Evolutionary conservation across 1,140 invertebrate species (phyloP).

Genomic region (Hypothenemus hampei): DNA sequence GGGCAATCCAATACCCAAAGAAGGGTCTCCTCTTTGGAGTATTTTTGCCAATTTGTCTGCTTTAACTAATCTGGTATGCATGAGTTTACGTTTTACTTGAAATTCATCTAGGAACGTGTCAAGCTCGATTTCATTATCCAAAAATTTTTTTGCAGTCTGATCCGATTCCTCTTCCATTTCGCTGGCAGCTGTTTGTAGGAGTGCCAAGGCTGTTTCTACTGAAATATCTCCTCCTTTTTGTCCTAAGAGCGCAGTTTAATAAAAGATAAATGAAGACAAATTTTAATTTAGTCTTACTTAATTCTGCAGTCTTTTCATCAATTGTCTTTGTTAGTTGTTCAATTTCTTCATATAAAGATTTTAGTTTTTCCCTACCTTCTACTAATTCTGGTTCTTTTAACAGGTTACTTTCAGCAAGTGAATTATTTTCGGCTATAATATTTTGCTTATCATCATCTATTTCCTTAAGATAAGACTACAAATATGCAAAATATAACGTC

Average conservation of each 20-base stretch:
- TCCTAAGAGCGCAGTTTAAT: slow-evolving; percentile 47
- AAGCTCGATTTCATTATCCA: slow-evolving; percentile 64
- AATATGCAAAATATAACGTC: slow-evolving; percentile 16
- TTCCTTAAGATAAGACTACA: slow-evolving; percentile 63
- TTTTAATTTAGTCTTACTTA: slow-evolving; percentile 50
- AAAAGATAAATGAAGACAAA: slow-evolving; percentile 3
- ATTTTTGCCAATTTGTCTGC: slow-evolving; percentile 82
- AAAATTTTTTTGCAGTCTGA: slow-evolving; percentile 68
- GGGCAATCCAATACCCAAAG: slow-evolving; percentile 29
- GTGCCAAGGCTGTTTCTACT: slow-evolving; percentile 73
- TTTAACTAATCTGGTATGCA: slow-evolving; percentile 78
- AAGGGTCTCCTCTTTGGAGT: slow-evolving; percentile 50
- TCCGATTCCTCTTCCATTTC: slow-evolving; percentile 88
- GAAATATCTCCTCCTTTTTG: slow-evolving; percentile 65
- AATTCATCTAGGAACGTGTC: slow-evolving; percentile 79
- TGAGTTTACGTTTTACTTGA: slow-evolving; percentile 63
- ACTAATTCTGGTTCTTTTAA: slow-evolving; percentile 74
- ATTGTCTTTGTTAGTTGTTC: slow-evolving; percentile 61
- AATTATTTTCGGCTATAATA: slow-evolving; percentile 79
- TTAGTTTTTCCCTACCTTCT: slow-evolving; percentile 62
- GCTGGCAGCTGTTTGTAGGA: slow-evolving; percentile 78
- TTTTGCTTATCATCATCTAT: slow-evolving; percentile 78
- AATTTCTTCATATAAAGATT: slow-evolving; percentile 63
- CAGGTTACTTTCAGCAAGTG: slow-evolving; percentile 81
- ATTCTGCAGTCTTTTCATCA: slow-evolving; percentile 61